Percentiles rank a stretch among this genome's conserved stretches.
phyloP scores from a whole-genome alignment of 1,140 invertebrate species.

The Heliconius nattereri region DNA sequence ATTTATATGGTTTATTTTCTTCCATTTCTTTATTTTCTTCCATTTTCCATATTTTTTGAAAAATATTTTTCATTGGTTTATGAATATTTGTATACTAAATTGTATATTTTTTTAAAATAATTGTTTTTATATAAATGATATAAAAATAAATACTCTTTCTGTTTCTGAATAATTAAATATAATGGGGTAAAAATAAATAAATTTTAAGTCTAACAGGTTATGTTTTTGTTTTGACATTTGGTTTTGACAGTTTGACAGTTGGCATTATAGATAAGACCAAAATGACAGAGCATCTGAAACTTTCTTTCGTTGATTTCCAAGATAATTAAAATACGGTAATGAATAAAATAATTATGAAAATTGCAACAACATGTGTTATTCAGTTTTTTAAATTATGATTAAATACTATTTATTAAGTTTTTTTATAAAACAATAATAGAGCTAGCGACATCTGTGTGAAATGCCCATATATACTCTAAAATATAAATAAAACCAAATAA shows the following conservation, averaged over 20 bases:
- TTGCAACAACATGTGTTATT: neutral
- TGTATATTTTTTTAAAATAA: neutral
- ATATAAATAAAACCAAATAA: no score
- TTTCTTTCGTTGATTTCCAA: no score
- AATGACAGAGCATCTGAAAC: no score
- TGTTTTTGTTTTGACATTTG: neutral
- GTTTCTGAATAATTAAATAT: neutral
- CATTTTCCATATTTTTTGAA: neutral
- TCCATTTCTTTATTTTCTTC: constrained; percentile 17
- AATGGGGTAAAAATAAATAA: neutral
- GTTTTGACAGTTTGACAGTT: no score
- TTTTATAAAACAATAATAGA: no score
- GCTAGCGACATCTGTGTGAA: no score
- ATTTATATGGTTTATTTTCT: constrained; percentile 74
- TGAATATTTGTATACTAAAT: no score
- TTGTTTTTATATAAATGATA: no score
- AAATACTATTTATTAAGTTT: neutral
- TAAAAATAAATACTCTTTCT: neutral
- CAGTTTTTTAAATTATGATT: neutral
- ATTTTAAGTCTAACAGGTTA: neutral
- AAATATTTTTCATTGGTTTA: no score
- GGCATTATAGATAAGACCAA: neutral
- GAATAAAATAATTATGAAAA: no score
- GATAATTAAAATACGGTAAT: no score
- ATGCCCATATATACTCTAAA: no score